Evolutionary conservation across 1,140 invertebrate species (phyloP), one percentile per base, ranked within the genome.

Genomic region (Drosophila sucinea): DNA sequence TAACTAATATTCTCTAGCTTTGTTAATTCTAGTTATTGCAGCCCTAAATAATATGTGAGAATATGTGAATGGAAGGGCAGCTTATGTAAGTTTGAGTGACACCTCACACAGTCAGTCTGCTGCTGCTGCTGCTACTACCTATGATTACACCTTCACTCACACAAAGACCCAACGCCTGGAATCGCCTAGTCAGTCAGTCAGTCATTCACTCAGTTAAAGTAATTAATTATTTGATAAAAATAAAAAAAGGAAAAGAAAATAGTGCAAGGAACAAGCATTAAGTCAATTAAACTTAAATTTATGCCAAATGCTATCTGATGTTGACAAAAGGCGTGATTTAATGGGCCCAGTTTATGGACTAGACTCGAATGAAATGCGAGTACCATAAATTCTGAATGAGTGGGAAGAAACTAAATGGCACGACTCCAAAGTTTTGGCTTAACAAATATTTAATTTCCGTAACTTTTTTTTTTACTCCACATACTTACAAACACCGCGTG

Each of bases 181-280:
- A 27, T 51, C 44, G 8, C 44, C 44, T 27, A 51, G 41, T 62
- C 63, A 64, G 33, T 66, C 63, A 64, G 33, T 66, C 29, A 33
- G 56, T 47, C 32, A 55, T 30, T 64, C 41, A 57, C 55, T 57
- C 25, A 65, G 51, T 47, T 55, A 29, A 41, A 60, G 79, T 85
- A 85, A 85, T 85, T 85, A 85, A 85, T 85, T 85, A 82, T 86
- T 86, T 87, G 82, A 86, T 85, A 79, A 85, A 85, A 76, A 23
- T 1, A 51, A 51, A 51, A 47, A 27, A 25, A 47, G 17, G 1
- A 27, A 25, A 27, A 51, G 2, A 51, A 51, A 51, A 6, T 7
- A 25, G 44, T 51, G 25, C 44, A 8, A 10, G 54, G 79, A 85
- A 85, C 82, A 85, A 87, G 82, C 83, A 87, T 87, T 87, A 73